phyloP scores from a whole-genome alignment of 1,140 invertebrate genomes.

The Dendrolimus kikuchii region DNA sequence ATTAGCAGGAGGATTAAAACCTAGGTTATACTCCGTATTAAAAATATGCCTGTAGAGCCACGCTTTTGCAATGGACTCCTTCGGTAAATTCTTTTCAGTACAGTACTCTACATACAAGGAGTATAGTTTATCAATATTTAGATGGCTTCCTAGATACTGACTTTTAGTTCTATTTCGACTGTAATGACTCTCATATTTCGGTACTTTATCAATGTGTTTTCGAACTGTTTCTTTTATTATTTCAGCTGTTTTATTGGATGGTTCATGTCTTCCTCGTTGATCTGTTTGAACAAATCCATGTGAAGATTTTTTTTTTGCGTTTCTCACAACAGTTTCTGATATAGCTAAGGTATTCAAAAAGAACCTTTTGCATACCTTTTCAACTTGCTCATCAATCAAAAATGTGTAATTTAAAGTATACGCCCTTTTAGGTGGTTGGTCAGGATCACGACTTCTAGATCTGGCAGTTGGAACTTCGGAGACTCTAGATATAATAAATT shows the following conservation, averaged over 20 bases:
- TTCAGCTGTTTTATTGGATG: too few species aligned
- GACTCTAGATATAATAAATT: too few species aligned
- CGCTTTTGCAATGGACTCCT: constrained; percentile 10
- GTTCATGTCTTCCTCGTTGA: constrained; percentile 8
- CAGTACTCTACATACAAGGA: constrained; percentile 13
- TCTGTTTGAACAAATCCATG: constrained; percentile 13
- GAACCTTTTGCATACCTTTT: constrained; percentile 9
- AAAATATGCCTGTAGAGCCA: constrained; percentile 15
- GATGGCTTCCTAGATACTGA: too few species aligned
- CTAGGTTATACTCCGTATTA: constrained; percentile 13
- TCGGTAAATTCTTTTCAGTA: constrained; percentile 11
- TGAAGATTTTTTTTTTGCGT: constrained; percentile 14
- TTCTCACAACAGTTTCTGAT: constrained; percentile 16
- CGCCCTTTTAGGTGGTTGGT: too few species aligned
- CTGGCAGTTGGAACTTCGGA: too few species aligned
- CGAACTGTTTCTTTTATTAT: too few species aligned
- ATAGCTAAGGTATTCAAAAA: constrained; percentile 14
- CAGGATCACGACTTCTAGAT: too few species aligned
- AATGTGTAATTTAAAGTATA: too few species aligned
- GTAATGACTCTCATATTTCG: too few species aligned
- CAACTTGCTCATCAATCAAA: too few species aligned
- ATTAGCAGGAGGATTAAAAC: constrained; percentile 13
- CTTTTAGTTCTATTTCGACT: too few species aligned
- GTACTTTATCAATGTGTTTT: too few species aligned
- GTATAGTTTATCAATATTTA: constrained; percentile 4